phyloP scores from a whole-genome alignment of 2,797 vertebrate species.

The Coracias cyanogaster region DNA sequence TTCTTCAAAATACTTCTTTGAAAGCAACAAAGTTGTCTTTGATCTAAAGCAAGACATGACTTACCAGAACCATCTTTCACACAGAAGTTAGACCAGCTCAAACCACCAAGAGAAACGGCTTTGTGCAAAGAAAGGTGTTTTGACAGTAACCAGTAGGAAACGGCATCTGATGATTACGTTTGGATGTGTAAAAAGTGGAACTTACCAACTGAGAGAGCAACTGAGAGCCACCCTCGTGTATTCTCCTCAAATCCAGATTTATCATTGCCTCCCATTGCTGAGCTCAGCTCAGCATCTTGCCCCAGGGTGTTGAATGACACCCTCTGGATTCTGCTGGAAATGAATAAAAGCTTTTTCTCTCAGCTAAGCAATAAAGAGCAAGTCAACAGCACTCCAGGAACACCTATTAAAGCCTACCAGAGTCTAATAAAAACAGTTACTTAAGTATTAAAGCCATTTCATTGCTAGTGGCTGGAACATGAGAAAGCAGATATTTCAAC shows the following conservation, averaged over 20 bases:
- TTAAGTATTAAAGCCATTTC: slow-evolving; percentile 57
- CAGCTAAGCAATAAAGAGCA: slow-evolving; percentile 28
- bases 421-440: slow-evolving; percentile 59
- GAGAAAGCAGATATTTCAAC: slow-evolving; percentile 21
- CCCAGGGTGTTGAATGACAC: slow-evolving; percentile 25
- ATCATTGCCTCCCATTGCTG: not conserved
- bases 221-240: not conserved
- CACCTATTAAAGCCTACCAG: slow-evolving; percentile 57
- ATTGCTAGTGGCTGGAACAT: slow-evolving; percentile 19
- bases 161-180: not conserved
- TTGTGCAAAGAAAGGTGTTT: not conserved
- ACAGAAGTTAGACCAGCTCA: not conserved
- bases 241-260: not conserved
- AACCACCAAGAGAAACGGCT: not conserved
- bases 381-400: slow-evolving; percentile 42
- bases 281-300: slow-evolving; percentile 3
- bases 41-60: not conserved
- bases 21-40: not conserved
- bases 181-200: not conserved
- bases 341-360: slow-evolving; percentile 47
- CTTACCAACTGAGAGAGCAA: not conserved
- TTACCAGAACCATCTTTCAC: not conserved
- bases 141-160: not conserved
- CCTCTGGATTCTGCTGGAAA: slow-evolving; percentile 38
- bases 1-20: not conserved